These are phyloP conservation scores for Dolichomitus sp. DNA, from an alignment of 2,888 invertebrate genomes.

Conservation along the genomic window DNA sequence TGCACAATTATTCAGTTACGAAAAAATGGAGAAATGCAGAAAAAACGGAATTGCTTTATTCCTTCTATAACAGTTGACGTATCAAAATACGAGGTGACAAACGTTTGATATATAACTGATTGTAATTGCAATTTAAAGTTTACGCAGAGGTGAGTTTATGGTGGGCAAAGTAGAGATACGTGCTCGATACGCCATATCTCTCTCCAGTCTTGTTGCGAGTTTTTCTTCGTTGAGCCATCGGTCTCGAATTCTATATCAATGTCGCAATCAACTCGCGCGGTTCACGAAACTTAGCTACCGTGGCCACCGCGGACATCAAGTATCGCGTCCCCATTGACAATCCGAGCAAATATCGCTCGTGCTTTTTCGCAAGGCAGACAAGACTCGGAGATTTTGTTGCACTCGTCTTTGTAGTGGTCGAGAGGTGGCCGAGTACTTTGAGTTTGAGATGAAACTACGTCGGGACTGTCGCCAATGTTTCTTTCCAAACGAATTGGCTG, in stretches of 20 bases:
- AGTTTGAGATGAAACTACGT: slow-evolving; percentile 60
- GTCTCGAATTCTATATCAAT: neutral
- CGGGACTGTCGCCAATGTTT: slow-evolving; percentile 77
- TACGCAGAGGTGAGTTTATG: neutral
- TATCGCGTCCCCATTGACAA: slow-evolving; percentile 77
- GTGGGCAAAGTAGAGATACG: too few species aligned
- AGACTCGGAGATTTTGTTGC: slow-evolving; percentile 34
- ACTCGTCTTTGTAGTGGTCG: neutral
- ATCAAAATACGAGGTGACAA: slow-evolving; percentile 70
- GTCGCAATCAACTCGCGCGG: neutral
- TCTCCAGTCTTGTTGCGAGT: neutral
- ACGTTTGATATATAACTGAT: slow-evolving; percentile 43
- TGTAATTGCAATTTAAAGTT: slow-evolving; percentile 22
- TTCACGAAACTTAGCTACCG: slow-evolving; percentile 55
- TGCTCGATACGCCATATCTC: neutral
- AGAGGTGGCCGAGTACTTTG: neutral
- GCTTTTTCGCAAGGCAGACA: slow-evolving; percentile 76
- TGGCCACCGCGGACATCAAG: slow-evolving; percentile 69
- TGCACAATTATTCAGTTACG: neutral
- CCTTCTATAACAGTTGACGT: slow-evolving; percentile 68
- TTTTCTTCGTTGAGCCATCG: neutral
- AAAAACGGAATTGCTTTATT: slow-evolving; percentile 64
- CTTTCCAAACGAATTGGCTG: slow-evolving; percentile 75
- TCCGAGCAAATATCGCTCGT: slow-evolving; percentile 80
- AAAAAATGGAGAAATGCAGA: neutral